Base-by-base conservation (phyloP, 2,888 invertebrate species). In the Ditylenchus weischeri region DNA sequence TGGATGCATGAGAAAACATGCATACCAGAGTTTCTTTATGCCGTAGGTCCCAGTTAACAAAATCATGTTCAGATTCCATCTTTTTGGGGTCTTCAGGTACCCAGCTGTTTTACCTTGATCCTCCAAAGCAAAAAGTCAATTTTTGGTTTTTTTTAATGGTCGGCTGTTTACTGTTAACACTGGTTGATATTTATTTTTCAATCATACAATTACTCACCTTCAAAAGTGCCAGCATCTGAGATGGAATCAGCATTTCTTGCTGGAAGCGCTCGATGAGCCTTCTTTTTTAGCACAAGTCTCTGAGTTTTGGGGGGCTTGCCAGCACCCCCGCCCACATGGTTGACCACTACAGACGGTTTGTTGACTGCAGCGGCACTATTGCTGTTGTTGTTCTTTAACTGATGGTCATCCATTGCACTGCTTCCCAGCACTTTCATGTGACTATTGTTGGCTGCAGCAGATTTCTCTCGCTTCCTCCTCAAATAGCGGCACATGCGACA, bases 141-240 rank as follows among this genome's bases (percentile, higher is more conserved):
- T n/a, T n/a, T n/a, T n/a, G n/a, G n/a, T n/a, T n/a, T n/a, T n/a
- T n/a, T n/a, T n/a, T n/a, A n/a, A n/a, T n/a, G n/a, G n/a, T n/a
- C n/a, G n/a, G n/a, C n/a, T n/a, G n/a, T n/a, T n/a, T n/a, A n/a
- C n/a, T n/a, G n/a, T n/a, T n/a, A 29, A 29, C 29, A 29, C 29
- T 5, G 29, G 29, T 29, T 29, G 2, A 4, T 4, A 29, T 29
- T 29, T 29, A 29, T 29, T 5, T 29, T 5, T 54, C 29, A 54
- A 4, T 2, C 21, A 7, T 54, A 10, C 7, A 11, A 54, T 18
- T 54, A 29, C 54, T 13, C 18, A 78, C 80, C 79, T 70, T 81
- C 80, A 67, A 81, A 81, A 36, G 81, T 81, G 35, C 81, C 81
- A 18, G 81, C 80, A 63, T 81, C 81, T 29, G 75, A 75, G 50